Base-by-base conservation (phyloP, 37 sponge, comb jelly and placozoan genomes). In the Diacarnus erythraeanus region DNA sequence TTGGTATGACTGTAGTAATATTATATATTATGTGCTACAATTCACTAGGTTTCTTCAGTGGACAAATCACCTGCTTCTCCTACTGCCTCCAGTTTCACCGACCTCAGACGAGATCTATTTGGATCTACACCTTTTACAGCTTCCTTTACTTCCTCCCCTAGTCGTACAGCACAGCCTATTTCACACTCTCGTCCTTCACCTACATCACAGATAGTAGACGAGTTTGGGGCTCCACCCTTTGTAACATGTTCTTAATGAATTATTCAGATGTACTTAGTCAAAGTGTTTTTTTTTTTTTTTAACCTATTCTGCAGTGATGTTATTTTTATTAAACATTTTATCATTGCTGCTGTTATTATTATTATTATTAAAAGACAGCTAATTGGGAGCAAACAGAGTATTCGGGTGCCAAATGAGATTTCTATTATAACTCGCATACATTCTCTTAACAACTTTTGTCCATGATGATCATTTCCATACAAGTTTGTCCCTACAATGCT, bases 21-120 rank as follows among this genome's bases (percentile, higher is more conserved):
- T n/a, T n/a, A n/a, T n/a, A n/a, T n/a, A n/a, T n/a, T n/a, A n/a
- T n/a, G n/a, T n/a, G n/a, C n/a, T n/a, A n/a, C n/a, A n/a, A n/a
- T n/a, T n/a, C n/a, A n/a, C n/a, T n/a, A n/a, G n/a, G n/a, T n/a
- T n/a, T n/a, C n/a, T n/a, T n/a, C n/a, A n/a, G n/a, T n/a, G n/a
- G n/a, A n/a, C n/a, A n/a, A n/a, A n/a, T n/a, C n/a, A n/a, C n/a
- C n/a, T n/a, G n/a, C n/a, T n/a, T n/a, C n/a, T n/a, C n/a, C n/a
- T n/a, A n/a, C n/a, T n/a, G n/a, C n/a, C n/a, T n/a, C n/a, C n/a
- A n/a, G n/a, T n/a, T n/a, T n/a, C n/a, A n/a, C n/a, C n/a, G n/a
- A n/a, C n/a, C n/a, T n/a, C n/a, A n/a, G 76, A 35, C 0, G 76
- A 41, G 83, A 83, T 40, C 25, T 83, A 35, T 83, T 83, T 64